A percentile compares a stretch with the other conserved stretches of the same genome.
Evolutionary conservation across 2,797 vertebrate genomes (phyloP).

Genomic region (Fringilla coelebs): DNA sequence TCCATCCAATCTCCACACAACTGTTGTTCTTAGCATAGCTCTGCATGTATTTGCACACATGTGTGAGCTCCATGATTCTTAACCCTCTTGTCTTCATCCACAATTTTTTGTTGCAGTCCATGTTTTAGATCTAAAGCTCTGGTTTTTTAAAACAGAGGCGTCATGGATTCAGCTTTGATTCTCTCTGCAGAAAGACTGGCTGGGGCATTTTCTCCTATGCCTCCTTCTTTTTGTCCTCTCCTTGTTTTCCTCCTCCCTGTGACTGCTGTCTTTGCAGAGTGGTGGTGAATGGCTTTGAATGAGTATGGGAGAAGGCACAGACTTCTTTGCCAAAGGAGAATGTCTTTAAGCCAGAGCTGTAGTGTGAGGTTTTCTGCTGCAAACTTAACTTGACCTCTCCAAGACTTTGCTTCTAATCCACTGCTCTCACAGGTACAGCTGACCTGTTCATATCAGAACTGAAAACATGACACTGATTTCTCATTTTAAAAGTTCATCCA

Average conservation of each 20-base stretch:
- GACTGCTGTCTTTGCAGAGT: neutral
- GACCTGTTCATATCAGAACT: neutral
- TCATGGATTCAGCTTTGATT: neutral
- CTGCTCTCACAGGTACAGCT: neutral
- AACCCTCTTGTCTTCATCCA: neutral
- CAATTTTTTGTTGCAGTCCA: neutral
- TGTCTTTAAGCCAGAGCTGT: neutral
- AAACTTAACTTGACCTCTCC: neutral
- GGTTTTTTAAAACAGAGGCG: neutral
- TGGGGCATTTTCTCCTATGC: neutral
- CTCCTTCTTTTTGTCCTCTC: neutral
- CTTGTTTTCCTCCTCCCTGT: neutral
- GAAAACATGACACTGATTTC: neutral
- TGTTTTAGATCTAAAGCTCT: neutral
- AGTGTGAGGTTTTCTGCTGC: neutral
- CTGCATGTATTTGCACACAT: accelerated
- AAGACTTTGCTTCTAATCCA: neutral
- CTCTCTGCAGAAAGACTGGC: neutral
- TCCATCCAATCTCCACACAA: neutral
- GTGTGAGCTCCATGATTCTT: neutral
- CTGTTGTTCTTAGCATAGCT: neutral
- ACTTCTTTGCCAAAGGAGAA: neutral
- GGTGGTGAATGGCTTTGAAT: neutral
- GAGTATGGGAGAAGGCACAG: neutral
- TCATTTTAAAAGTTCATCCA: neutral